Conservation (phyloP, 1,140 invertebrate genomes). For the Varroa destructor region DNA sequence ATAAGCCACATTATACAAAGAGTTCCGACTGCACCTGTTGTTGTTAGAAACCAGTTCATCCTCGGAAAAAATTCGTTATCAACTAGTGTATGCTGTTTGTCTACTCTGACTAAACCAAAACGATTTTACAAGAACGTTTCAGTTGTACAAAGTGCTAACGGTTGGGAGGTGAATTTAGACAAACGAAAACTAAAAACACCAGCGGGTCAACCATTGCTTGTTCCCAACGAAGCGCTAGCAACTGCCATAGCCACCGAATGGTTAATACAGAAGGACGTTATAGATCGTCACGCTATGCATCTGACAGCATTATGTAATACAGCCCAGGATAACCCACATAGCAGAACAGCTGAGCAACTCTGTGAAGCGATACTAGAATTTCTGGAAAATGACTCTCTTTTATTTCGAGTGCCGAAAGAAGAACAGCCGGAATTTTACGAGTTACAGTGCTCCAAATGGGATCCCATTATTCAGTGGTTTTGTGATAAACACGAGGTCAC, state of each 20-base stretch:
- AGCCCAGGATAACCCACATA: constrained; percentile 40
- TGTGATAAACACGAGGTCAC: neutral
- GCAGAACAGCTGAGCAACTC: constrained; percentile 36
- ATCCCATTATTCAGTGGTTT: constrained; percentile 21
- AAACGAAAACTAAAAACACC: constrained; percentile 41
- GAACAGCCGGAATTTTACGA: neutral
- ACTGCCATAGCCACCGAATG: constrained; percentile 42
- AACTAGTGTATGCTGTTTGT: neutral
- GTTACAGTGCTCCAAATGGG: constrained; percentile 20
- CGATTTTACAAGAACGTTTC: constrained; percentile 35
- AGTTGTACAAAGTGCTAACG: constrained; percentile 31
- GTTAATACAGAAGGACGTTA: constrained; percentile 38
- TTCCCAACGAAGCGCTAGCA: constrained; percentile 41
- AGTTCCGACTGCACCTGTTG: too few relatives aligned
- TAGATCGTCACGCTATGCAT: constrained; percentile 41
- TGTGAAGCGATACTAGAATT: constrained; percentile 38
- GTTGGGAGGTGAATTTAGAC: constrained; percentile 38
- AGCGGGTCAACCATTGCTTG: constrained; percentile 39
- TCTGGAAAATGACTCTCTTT: constrained; percentile 41
- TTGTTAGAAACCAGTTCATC: too few relatives aligned
- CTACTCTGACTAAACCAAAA: constrained; percentile 27
- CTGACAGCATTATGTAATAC: constrained; percentile 41
- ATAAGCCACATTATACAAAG: too few relatives aligned
- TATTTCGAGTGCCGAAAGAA: constrained; percentile 36
- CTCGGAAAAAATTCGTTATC: too few relatives aligned